A percentile compares a stretch with the other conserved stretches of the same genome.
Conservation (phyloP, 1,140 invertebrate genomes). For the Potamilus streckersoni region DNA sequence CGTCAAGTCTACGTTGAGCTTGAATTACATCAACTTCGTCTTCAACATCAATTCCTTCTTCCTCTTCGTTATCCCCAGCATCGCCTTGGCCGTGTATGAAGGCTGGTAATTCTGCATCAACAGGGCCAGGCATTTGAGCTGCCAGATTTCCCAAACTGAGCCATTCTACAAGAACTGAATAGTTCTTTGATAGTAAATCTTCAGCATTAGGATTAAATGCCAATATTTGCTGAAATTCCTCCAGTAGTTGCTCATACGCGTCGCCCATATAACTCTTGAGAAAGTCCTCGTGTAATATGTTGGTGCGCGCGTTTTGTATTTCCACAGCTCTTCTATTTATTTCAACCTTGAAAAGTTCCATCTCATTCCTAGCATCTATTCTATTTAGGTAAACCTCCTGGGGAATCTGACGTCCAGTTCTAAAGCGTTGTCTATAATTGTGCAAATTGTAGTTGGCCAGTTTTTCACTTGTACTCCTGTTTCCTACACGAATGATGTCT, state of each 20-base stretch:
- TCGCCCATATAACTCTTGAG: constrained; percentile 33
- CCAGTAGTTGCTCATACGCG: constrained; percentile 20
- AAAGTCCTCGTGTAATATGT: constrained; percentile 45
- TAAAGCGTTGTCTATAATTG: constrained; percentile 36
- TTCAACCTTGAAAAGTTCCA: constrained; percentile 30
- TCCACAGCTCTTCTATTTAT: constrained; percentile 39
- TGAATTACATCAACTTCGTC: constrained; percentile 24
- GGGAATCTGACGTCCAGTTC: constrained; percentile 30
- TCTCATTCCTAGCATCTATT: constrained; percentile 28
- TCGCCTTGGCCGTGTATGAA: not conserved
- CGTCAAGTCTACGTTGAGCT: constrained; percentile 22
- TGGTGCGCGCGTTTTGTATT: constrained; percentile 40
- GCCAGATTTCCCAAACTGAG: constrained; percentile 26
- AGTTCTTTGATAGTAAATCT: constrained; percentile 1
- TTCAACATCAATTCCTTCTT: constrained; percentile 19
- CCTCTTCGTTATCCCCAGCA: constrained; percentile 6
- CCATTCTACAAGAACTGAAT: constrained; percentile 37
- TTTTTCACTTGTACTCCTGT: constrained; percentile 73
- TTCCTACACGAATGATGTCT: constrained; percentile 78
- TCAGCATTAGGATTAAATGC: constrained; percentile 10
- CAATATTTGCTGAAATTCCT: constrained; percentile 15
- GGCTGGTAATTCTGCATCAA: not conserved
- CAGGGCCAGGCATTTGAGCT: not conserved
- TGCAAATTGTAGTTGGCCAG: constrained; percentile 38
- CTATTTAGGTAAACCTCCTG: constrained; percentile 31